Base-by-base conservation (phyloP, 1,140 invertebrate genomes). In the Zaprionus vittiger region DNA sequence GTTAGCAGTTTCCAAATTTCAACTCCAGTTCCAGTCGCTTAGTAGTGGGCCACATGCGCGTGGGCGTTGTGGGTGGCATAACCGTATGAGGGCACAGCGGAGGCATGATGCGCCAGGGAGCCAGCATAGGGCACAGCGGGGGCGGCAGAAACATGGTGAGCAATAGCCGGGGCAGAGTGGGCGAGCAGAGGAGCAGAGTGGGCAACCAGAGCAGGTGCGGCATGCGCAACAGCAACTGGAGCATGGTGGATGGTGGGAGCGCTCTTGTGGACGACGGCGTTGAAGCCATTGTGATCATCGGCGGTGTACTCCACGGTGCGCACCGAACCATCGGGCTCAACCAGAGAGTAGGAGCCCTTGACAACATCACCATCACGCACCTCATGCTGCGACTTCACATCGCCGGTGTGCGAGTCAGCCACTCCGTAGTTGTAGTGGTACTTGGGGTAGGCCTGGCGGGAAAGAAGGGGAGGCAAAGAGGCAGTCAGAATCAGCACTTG, bases 221-320 rank as follows among this genome's bases (percentile, higher is more conserved):
- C 82, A 56, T 86, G 83, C 17, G 69, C 69, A 7, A 79, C 70
- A 31, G 77, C 67, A 20, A 82, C 77, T 11, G 84, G 34, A 37
- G 87, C 83, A 52, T 84, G 86, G 62, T 92, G 91, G 9, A 92
- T 63, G 26, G 86, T 91, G 63, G 92, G 92, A 17, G 90, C 93
- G 20, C 90, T 93, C 91, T 94, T 93, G 85, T 93, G 93, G 4
- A 93, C 93, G 2, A 93, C 92, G 12, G 93, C 93, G 61, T 93
- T 93, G 91, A 93, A 93, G 3, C 96, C 96, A 75, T 94, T 95
- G 81, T 95, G 94, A 71, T 96, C 95, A 87, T 96, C 96, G 14
- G 96, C 96, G 2, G 95, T 95, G 91, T 96, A 96, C 80, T 95
- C 94, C 52, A 96, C 96, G 61, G 92, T 94, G 49, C 94, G 93